Evolutionary conservation across 1,140 invertebrate species (phyloP).

Genomic region (Eupristina koningsbergeri): DNA sequence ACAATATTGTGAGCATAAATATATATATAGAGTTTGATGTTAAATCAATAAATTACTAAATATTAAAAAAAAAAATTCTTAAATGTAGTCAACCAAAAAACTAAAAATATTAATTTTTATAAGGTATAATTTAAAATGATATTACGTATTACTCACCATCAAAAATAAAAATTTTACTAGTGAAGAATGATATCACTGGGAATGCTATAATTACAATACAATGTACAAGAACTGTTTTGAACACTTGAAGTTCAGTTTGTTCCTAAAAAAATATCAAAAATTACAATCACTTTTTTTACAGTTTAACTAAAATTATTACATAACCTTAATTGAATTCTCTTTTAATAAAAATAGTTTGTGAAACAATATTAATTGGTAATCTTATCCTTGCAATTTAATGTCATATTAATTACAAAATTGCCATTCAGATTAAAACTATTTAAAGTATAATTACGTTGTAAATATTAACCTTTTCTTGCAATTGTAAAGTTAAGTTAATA

Average conservation of each 20-base stretch:
- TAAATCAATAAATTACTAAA: no score
- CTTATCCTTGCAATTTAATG: background rate
- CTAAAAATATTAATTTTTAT: no score
- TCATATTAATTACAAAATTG: background rate
- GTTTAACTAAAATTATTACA: background rate
- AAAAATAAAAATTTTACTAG: constrained; percentile 68
- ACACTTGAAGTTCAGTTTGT: constrained; percentile 64
- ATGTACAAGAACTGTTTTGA: constrained; percentile 68
- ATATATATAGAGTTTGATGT: no score
- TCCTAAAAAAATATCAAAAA: constrained; percentile 59
- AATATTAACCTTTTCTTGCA: background rate
- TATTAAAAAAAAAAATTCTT: no score
- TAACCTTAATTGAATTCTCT: background rate
- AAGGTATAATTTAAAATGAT: no score
- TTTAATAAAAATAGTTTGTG: background rate
- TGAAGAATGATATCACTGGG: constrained; percentile 69
- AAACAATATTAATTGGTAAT: background rate
- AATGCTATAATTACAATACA: constrained; percentile 68
- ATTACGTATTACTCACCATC: constrained; percentile 61
- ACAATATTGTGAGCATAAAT: no score
- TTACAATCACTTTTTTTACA: background rate
- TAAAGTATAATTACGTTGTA: background rate
- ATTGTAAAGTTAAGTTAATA: background rate
- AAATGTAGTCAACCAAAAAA: no score
- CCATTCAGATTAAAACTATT: no score